Base-by-base conservation (phyloP, 2,888 invertebrate genomes). In the Tethea ocularis region DNA sequence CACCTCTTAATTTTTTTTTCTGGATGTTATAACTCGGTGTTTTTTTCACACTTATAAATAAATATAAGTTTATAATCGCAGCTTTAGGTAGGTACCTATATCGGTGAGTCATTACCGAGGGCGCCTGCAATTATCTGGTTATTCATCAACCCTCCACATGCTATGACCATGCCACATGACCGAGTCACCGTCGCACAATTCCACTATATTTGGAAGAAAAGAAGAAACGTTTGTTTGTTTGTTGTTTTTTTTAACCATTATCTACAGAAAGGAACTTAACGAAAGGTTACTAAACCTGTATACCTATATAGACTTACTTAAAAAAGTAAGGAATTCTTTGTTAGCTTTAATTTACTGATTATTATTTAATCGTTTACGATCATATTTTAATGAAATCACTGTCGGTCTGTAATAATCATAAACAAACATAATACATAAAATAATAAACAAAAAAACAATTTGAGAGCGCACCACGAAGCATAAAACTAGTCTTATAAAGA, bases 81-180 rank as follows among this genome's bases (percentile, higher is more conserved):
- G 52, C 20, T 17, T n/a, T 41, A n/a, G 41, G 17, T 38, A 38
- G n/a, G n/a, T n/a, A 11, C 38, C 3, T 22, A 33, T 7, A 33
- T 8, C 5, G 54, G 64, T 71, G 71, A 71, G 67, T 71, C 71
- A 70, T 65, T 63, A 56, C 59, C 64, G 57, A 61, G 61, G 24
- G 22, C 10, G 46, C 36, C 33, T 20, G 53, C 33, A 33, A 62
- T 71, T 65, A 71, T 71, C 67, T 53, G 60, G 63, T 63, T 65
- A 63, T 71, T 61, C 69, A 69, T 69, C 71, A 60, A 59, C 56
- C 59, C 61, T 58, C 26, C 23, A 56, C 36, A 26, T 53, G 58
- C 57, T 61, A 57, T 61, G 60, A 63, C 59, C 61, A 57, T 51
- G 59, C 64, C 61, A 52, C 22, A 54, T 13, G 36, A 4, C 24